A percentile compares a stretch with the other conserved stretches of the same genome.
Evolutionary conservation across 2,888 invertebrate species (phyloP).

Genomic region (Caenorhabditis zanzibari): DNA sequence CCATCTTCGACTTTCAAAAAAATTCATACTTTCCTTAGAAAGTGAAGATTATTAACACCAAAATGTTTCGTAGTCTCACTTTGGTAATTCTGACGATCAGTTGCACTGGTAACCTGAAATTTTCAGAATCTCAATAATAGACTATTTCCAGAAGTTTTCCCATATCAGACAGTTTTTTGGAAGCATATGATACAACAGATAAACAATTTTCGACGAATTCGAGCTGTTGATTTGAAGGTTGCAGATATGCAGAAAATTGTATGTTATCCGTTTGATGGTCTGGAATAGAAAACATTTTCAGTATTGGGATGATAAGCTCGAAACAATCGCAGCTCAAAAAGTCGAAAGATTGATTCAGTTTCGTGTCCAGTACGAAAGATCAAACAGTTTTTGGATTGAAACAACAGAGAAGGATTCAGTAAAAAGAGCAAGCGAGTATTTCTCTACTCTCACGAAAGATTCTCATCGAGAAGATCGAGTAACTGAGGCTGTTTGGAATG

Average conservation of each 20-base stretch:
- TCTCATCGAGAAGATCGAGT: constrained; percentile 20
- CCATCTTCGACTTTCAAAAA: too few relatives aligned
- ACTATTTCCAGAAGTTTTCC: not conserved
- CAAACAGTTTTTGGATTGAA: constrained; percentile 19
- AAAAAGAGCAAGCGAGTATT: not conserved
- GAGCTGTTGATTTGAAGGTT: constrained; percentile 7
- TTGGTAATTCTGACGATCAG: not conserved
- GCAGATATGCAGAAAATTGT: constrained; percentile 32
- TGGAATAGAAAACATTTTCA: not conserved
- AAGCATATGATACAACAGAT: constrained; percentile 4
- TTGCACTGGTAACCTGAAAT: not conserved
- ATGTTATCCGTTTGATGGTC: not conserved
- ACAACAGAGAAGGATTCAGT: not conserved
- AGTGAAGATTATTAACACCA: too few relatives aligned
- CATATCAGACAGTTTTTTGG: constrained; percentile 5
- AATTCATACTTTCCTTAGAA: too few relatives aligned
- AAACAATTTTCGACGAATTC: constrained; percentile 22
- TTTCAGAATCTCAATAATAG: too few relatives aligned
- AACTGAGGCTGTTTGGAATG: constrained; percentile 1
- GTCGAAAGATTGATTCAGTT: not conserved
- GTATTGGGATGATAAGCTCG: constrained; percentile 36
- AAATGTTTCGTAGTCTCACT: not conserved
- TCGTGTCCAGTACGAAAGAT: not conserved
- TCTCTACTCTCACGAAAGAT: constrained; percentile 1
- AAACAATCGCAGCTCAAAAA: not conserved